Conservation (phyloP, 2,797 vertebrate genomes). For the Mus minutoides region DNA sequence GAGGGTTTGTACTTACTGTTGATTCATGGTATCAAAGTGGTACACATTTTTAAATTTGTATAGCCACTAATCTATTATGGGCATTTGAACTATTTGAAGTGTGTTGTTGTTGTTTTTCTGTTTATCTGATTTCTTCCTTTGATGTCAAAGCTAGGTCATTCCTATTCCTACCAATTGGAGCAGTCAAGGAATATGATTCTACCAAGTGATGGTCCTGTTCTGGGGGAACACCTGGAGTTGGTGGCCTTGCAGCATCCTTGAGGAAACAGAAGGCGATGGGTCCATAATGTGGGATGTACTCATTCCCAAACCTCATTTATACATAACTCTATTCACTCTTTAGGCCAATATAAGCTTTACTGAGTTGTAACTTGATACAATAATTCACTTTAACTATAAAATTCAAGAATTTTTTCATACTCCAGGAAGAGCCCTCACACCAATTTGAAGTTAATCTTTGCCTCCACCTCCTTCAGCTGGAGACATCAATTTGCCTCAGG, state of each 20-base stretch:
- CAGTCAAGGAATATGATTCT: neutral
- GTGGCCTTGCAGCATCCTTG: neutral
- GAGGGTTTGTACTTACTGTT: neutral
- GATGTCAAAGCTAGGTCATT: neutral
- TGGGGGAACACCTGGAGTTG: neutral
- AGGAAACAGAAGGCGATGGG: neutral
- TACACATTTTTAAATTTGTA: neutral
- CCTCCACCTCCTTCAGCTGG: neutral
- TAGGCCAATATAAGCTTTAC: neutral
- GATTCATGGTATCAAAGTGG: neutral
- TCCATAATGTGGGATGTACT: fast-evolving
- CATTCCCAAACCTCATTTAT: neutral
- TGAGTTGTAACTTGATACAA: neutral
- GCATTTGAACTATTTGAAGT: neutral
- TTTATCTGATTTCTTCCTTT: neutral
- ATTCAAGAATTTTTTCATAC: neutral
- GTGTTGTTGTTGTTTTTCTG: neutral
- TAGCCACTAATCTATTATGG: neutral
- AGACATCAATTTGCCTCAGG: neutral
- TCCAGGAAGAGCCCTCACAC: neutral
- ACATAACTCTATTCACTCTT: neutral
- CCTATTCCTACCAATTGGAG: neutral
- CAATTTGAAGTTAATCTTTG: neutral
- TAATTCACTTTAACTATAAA: slow-evolving; percentile 24
- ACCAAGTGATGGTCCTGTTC: neutral